A percentile compares a stretch with the other conserved stretches of the same genome.
phyloP scores from a whole-genome alignment of 1,140 invertebrate genomes.

The Drosophila mojavensis region DNA sequence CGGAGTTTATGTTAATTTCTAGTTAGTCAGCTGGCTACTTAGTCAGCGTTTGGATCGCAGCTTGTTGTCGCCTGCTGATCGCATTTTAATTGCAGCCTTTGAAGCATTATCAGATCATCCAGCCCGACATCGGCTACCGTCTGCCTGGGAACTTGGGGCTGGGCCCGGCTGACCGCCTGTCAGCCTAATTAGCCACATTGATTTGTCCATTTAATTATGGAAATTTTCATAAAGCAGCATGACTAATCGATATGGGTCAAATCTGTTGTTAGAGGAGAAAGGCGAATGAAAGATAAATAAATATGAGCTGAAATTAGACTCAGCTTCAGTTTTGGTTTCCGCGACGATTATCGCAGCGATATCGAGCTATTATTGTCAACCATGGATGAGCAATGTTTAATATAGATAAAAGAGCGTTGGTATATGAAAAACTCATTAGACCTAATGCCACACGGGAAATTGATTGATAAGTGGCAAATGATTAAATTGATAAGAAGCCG shows the following conservation, averaged over 20 bases:
- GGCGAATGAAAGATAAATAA: background rate
- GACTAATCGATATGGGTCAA: conserved; percentile 71
- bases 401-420: conserved; percentile 23
- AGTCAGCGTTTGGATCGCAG: conserved; percentile 11
- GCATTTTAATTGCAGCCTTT: conserved; percentile 73
- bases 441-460: conserved; percentile 10
- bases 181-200: conserved; percentile 63
- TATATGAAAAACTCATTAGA: conserved; percentile 28
- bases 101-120: conserved; percentile 34
- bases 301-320: background rate
- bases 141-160: conserved; percentile 14
- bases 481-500: conserved; percentile 22
- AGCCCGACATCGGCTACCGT: conserved; percentile 35
- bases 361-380: background rate
- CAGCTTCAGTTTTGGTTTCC: background rate
- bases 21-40: conserved; percentile 31
- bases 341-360: background rate
- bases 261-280: conserved; percentile 1
- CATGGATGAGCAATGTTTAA: conserved; percentile 15
- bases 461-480: conserved; percentile 30
- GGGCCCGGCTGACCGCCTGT: conserved; percentile 18
- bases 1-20: conserved; percentile 60
- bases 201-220: conserved; percentile 71
- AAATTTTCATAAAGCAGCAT: conserved; percentile 55
- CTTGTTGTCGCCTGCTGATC: conserved; percentile 61